Percentiles rank a stretch among this genome's conserved stretches.
Conservation (phyloP, 1,140 invertebrate species). For the Meloidogyne exigua region DNA sequence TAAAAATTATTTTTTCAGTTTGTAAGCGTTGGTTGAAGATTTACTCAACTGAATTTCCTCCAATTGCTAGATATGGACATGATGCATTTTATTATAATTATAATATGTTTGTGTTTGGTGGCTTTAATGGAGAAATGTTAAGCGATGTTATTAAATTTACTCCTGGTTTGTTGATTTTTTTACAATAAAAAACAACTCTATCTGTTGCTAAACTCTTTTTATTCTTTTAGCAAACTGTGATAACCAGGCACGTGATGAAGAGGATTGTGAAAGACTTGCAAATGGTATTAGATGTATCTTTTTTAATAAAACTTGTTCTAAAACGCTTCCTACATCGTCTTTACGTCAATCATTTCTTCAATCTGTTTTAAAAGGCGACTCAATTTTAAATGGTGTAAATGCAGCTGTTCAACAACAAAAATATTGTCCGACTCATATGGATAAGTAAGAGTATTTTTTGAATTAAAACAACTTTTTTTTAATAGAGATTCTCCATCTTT, state of each 20-base stretch:
- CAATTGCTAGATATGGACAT: slow-evolving; percentile 56
- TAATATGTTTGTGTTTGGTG: slow-evolving; percentile 54
- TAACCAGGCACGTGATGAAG: slow-evolving; percentile 29
- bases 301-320: slow-evolving; percentile 41
- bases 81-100: slow-evolving; percentile 35
- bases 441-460: background rate
- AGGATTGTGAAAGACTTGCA: slow-evolving; percentile 48
- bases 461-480: background rate
- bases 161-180: slow-evolving; percentile 37
- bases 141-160: slow-evolving; percentile 56
- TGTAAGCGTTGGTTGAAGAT: slow-evolving; percentile 57
- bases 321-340: slow-evolving; percentile 40
- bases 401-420: slow-evolving; percentile 19
- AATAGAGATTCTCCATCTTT: slow-evolving; percentile 1
- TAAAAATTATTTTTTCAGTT: slow-evolving; percentile 40
- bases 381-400: background rate
- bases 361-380: slow-evolving; percentile 16
- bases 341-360: slow-evolving; percentile 51
- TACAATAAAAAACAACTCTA: background rate
- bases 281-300: slow-evolving; percentile 59
- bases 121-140: slow-evolving; percentile 58
- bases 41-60: slow-evolving; percentile 34
- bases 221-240: slow-evolving; percentile 47
- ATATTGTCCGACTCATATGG: slow-evolving; percentile 28
- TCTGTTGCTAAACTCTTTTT: too few species aligned